Percentiles rank a stretch among this genome's conserved stretches.
phyloP scores from a whole-genome alignment of 2,113 vertebrate species.

The Polypterus bichir region DNA sequence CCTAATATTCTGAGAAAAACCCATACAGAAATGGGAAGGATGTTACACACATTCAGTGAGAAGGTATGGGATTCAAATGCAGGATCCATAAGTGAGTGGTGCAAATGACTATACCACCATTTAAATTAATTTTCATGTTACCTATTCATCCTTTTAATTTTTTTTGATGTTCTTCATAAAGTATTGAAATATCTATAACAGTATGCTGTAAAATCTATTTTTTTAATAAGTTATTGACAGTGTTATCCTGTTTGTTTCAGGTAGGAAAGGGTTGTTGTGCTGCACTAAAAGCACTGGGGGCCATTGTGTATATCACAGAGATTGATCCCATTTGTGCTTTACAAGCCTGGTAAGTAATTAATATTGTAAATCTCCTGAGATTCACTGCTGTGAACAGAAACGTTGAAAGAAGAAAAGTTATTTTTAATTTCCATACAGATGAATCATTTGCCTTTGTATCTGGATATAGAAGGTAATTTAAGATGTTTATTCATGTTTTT shows the following conservation, averaged over 20 bases:
- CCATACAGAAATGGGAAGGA: too few species aligned
- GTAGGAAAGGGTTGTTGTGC: conserved; percentile 96
- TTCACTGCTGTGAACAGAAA: background rate
- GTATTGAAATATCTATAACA: too few species aligned
- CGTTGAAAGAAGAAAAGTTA: too few species aligned
- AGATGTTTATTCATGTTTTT: conserved; percentile 4
- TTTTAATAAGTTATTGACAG: conserved; percentile 7
- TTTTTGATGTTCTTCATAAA: too few species aligned
- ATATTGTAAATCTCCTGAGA: background rate
- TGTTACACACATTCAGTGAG: too few species aligned
- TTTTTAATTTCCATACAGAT: background rate
- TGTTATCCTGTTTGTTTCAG: conserved; percentile 34
- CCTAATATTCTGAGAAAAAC: too few species aligned
- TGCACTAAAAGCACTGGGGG: conserved; percentile 87
- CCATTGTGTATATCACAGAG: conserved; percentile 90
- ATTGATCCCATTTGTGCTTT: conserved; percentile 96
- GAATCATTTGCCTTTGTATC: background rate
- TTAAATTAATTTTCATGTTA: too few species aligned
- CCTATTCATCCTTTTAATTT: too few species aligned
- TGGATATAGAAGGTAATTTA: background rate
- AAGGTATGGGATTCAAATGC: too few species aligned
- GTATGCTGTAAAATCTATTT: too few species aligned
- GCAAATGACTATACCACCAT: too few species aligned
- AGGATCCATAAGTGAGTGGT: too few species aligned
- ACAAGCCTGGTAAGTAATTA: conserved; percentile 78